These are phyloP conservation scores for Tetranychus truncatus DNA, from an alignment of 2,888 invertebrate species.

Conservation along the genomic window DNA sequence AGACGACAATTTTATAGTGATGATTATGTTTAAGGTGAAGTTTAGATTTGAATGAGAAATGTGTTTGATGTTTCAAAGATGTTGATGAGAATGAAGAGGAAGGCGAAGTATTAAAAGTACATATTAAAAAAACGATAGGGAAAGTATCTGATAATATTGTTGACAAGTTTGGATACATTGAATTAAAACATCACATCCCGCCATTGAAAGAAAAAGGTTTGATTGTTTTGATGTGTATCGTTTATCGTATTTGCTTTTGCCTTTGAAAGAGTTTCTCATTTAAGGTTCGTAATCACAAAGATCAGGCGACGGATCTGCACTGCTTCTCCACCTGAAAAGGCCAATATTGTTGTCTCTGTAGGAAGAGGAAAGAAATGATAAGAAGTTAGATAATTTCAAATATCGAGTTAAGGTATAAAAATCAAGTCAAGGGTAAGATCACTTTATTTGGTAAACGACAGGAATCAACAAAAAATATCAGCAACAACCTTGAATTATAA, in stretches of 20 bases:
- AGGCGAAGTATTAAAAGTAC: background rate
- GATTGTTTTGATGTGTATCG: constrained; percentile 3
- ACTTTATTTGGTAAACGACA: background rate
- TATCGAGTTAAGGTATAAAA: background rate
- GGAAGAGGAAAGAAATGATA: background rate
- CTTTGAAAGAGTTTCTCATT: background rate
- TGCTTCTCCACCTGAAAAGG: constrained; percentile 17
- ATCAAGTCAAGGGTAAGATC: constrained; percentile 1
- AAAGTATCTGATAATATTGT: background rate
- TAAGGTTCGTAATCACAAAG: constrained; percentile 11
- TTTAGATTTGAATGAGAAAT: background rate
- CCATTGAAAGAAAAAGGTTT: background rate
- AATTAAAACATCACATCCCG: constrained; percentile 4
- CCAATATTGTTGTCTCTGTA: constrained; percentile 18
- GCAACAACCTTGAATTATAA: background rate
- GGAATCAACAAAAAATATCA: background rate
- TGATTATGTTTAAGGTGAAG: background rate
- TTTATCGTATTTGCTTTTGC: background rate
- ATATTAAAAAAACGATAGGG: background rate
- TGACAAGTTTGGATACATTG: background rate
- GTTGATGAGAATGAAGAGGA: background rate
- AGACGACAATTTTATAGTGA: background rate
- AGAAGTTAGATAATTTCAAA: background rate
- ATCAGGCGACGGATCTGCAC: constrained; percentile 17
- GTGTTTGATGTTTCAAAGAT: background rate